A percentile compares a stretch with the other conserved stretches of the same genome.
Conservation (phyloP, 2,797 vertebrate genomes). For the Eurystomus glaucurus region DNA sequence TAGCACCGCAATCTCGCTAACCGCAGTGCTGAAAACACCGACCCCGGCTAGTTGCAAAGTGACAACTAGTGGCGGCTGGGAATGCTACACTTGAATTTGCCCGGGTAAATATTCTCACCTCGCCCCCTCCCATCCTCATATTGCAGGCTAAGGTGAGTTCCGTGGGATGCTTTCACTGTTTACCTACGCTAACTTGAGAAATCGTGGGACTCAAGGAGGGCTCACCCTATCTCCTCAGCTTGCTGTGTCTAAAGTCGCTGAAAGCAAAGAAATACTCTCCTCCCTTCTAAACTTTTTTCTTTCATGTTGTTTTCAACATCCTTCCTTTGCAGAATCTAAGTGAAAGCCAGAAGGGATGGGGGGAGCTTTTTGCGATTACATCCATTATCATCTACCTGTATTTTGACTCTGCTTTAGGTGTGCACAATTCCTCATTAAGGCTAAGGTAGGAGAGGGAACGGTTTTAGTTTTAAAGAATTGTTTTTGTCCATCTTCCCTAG, state of each 20-base stretch:
- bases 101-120: conserved; percentile 72
- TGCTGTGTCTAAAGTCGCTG: background rate
- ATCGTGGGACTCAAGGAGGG: background rate
- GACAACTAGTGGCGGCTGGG: conserved; percentile 88
- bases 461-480: background rate
- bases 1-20: conserved; percentile 86
- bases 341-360: background rate
- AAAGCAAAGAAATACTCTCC: background rate
- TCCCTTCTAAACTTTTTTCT: background rate
- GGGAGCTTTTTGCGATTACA: background rate
- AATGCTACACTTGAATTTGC: conserved; percentile 79
- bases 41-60: conserved; percentile 81
- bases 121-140: conserved; percentile 45
- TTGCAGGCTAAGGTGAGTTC: conserved; percentile 24
- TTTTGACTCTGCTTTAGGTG: background rate
- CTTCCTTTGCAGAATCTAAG: background rate
- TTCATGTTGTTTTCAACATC: background rate
- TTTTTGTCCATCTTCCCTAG: background rate
- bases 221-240: background rate
- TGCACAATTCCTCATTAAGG: background rate
- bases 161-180: background rate
- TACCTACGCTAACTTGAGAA: background rate
- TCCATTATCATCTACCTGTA: fast-evolving
- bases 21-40: conserved; percentile 87
- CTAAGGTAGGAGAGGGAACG: background rate